A percentile compares a stretch with the other conserved stretches of the same genome.
Evolutionary conservation across 2,113 vertebrate genomes (phyloP).

Genomic region (Marmota flaviventris): DNA sequence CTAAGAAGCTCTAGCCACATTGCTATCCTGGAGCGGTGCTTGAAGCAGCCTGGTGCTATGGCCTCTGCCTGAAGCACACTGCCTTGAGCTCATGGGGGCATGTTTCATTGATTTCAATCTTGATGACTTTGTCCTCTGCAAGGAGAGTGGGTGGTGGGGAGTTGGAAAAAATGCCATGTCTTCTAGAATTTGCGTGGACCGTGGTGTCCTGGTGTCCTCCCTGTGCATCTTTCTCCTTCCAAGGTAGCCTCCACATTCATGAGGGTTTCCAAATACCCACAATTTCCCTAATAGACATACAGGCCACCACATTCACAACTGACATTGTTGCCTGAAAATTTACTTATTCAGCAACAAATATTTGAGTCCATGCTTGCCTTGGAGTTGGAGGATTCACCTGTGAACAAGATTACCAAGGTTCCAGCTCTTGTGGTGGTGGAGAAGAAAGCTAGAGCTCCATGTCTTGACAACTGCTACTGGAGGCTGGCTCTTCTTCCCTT

Average conservation of each 20-base stretch:
- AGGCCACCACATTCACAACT: neutral
- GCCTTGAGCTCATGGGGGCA: neutral
- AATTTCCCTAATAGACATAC: neutral
- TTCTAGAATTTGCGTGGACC: neutral
- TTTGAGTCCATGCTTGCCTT: fast-evolving
- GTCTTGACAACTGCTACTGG: neutral
- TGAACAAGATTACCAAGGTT: neutral
- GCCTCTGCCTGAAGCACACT: neutral
- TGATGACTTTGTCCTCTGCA: neutral
- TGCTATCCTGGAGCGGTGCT: neutral
- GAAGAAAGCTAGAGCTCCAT: no score
- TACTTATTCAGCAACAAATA: neutral
- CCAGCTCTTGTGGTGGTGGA: neutral
- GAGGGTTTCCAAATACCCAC: neutral
- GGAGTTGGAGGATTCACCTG: neutral
- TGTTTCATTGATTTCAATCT: fast-evolving
- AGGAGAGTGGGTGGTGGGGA: neutral
- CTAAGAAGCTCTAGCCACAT: neutral
- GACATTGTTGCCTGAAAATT: neutral
- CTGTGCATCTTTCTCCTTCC: neutral
- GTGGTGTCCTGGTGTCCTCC: neutral
- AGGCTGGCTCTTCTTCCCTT: neutral
- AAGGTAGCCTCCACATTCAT: neutral
- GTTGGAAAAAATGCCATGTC: neutral
- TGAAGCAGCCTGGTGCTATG: neutral